Percentiles rank a stretch among this genome's conserved stretches.
These are phyloP conservation scores for Labia minor DNA, from an alignment of 2,888 invertebrate genomes.

Conservation along the genomic window DNA sequence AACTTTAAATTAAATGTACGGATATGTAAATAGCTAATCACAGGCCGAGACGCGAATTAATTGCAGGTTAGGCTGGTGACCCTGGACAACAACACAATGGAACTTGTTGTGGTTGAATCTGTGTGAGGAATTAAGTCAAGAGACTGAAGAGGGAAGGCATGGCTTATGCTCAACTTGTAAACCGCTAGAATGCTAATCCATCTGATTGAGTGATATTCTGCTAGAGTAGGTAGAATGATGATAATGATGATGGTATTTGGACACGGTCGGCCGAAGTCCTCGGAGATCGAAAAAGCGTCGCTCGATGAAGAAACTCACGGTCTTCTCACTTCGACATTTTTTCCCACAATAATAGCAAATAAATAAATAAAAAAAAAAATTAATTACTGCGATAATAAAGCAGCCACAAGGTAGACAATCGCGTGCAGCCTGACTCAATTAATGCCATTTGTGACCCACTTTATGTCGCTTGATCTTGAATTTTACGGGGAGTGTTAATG, in stretches of 20 bases:
- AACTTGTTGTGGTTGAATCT: not conserved
- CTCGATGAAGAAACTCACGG: not conserved
- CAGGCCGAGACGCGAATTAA: slow-evolving; percentile 1
- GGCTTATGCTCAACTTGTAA: not conserved
- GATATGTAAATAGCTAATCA: slow-evolving; percentile 7
- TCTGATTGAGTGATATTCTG: slow-evolving; percentile 3
- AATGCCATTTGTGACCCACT: slow-evolving; percentile 3
- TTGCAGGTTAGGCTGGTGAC: slow-evolving; percentile 13
- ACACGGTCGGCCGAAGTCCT: slow-evolving; percentile 2
- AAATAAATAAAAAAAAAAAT: not conserved
- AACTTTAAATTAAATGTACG: slow-evolving; percentile 1
- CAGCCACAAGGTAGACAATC: slow-evolving; percentile 2
- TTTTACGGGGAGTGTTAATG: not conserved
- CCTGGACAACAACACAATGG: slow-evolving; percentile 7
- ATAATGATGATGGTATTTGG: not conserved
- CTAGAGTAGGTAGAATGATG: not conserved
- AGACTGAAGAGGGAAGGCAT: not conserved
- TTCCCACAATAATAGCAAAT: not conserved
- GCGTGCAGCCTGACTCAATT: not conserved
- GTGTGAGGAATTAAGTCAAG: not conserved
- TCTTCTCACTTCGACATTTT: slow-evolving; percentile 8
- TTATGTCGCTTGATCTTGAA: not conserved
- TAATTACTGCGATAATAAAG: slow-evolving; percentile 6
- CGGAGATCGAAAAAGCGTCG: not conserved
- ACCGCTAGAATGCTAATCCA: not conserved